A percentile compares a stretch with the other conserved stretches of the same genome.
These are phyloP conservation scores for Mesocentrotus franciscanus DNA, from an alignment of 53 echinoderm and acorn worm species.

Conservation along the genomic window DNA sequence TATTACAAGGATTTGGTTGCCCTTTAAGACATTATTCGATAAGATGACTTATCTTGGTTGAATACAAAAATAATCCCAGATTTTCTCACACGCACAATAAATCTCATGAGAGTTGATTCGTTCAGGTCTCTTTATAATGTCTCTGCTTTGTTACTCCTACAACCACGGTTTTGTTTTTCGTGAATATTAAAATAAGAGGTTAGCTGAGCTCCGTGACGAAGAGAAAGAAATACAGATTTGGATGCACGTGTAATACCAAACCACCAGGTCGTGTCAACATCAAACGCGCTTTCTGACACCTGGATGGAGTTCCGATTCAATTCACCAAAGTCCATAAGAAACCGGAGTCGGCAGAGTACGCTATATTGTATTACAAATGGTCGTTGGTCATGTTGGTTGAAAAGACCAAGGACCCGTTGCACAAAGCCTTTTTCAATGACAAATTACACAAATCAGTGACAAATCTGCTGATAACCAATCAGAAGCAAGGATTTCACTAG, in stretches of 20 bases:
- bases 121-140: neutral
- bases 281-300: neutral
- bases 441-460: no score
- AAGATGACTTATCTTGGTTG: neutral
- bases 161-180: neutral
- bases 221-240: neutral
- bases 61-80: neutral
- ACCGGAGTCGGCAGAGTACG: neutral
- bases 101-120: neutral
- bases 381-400: neutral
- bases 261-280: neutral
- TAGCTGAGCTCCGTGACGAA: neutral
- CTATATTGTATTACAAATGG: neutral
- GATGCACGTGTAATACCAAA: neutral
- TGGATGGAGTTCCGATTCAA: constrained; percentile 10
- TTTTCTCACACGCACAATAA: neutral
- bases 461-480: no score
- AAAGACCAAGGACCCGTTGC: no score
- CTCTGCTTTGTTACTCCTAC: neutral
- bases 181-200: neutral
- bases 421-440: no score
- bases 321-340: neutral
- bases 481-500: no score
- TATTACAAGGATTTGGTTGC: no score
- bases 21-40: neutral